Base-by-base conservation (phyloP, 1,140 invertebrate genomes). In the Lepidostoma basale region DNA sequence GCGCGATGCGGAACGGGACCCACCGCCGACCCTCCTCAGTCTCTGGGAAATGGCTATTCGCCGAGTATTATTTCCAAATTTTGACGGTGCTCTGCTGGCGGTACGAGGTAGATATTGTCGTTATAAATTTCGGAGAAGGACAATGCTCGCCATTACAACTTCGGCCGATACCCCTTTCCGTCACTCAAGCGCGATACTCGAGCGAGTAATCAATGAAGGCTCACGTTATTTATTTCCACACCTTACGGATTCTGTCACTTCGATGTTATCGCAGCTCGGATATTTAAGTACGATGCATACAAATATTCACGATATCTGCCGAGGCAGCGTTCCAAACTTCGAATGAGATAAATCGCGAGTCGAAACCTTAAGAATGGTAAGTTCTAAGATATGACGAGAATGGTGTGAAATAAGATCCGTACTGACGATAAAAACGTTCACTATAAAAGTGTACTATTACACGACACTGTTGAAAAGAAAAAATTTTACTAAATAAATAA, bases 101-200 rank as follows among this genome's bases (percentile, higher is more conserved):
- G 52, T 12, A 20, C 16, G 52, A 39, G 30, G 30, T 12, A 33
- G 22, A 18, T 36, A 56, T 56, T n/a, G 20, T 47, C 20, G 18
- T 33, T 56, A 33, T 36, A 56, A 56, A 33, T 36, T 30, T 56
- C 30, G 52, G 33, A 56, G 36, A 67, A 67, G 64, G 56, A 67
- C 64, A 59, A 67, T 59, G 64, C 64, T 67, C 64, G 64, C 64
- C 64, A 67, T 67, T 67, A 67, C 64, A 67, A 30, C 54, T 45
- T 54, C 42, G 62, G 54, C 64, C 64, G 39, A 59, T 67, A 59
- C 54, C 39, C 64, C 49, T 44, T 67, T 25, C 64, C 39, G 45
- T 66, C 63, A 66, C 63, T 66, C 63, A 66, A 49, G 63, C 63
- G 42, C 63, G 36, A 66, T 66, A 49, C 45, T 64, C 45, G 45